Evolutionary conservation across 1,140 invertebrate species (phyloP).

Genomic region (Venturia canescens): DNA sequence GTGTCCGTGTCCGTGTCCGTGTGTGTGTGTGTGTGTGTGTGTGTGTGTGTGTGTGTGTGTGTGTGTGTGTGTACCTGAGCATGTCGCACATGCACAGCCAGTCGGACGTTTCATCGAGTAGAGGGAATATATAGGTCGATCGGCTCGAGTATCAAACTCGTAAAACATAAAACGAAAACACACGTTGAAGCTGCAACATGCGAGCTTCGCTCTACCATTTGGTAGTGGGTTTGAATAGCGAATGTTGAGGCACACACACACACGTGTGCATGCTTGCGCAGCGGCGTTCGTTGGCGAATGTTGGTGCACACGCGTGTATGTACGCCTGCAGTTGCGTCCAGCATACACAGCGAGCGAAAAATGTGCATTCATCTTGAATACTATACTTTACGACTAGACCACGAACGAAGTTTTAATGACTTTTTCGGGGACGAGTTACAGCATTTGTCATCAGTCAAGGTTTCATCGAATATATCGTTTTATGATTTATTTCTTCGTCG

Average conservation of each 20-base stretch:
- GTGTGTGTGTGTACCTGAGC: neutral
- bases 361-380: neutral
- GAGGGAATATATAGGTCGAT: constrained; percentile 30
- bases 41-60: neutral
- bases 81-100: neutral
- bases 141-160: constrained; percentile 26
- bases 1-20: neutral
- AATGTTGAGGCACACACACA: neutral
- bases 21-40: neutral
- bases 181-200: constrained; percentile 29
- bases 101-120: constrained; percentile 4
- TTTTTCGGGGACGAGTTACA: constrained; percentile 5
- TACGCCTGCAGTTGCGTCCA: neutral
- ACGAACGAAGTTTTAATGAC: constrained; percentile 1
- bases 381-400: constrained; percentile 14
- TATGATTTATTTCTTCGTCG: neutral
- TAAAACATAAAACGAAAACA: constrained; percentile 31
- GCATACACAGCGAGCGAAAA: neutral
- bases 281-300: neutral
- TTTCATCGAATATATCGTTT: neutral
- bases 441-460: neutral
- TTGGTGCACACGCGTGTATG: neutral
- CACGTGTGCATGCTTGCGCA: neutral
- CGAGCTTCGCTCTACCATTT: neutral
- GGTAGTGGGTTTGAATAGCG: neutral